Percentiles rank a stretch among this genome's conserved stretches.
Conservation (phyloP, 2,113 vertebrate species). For the Saguinus imperator region DNA sequence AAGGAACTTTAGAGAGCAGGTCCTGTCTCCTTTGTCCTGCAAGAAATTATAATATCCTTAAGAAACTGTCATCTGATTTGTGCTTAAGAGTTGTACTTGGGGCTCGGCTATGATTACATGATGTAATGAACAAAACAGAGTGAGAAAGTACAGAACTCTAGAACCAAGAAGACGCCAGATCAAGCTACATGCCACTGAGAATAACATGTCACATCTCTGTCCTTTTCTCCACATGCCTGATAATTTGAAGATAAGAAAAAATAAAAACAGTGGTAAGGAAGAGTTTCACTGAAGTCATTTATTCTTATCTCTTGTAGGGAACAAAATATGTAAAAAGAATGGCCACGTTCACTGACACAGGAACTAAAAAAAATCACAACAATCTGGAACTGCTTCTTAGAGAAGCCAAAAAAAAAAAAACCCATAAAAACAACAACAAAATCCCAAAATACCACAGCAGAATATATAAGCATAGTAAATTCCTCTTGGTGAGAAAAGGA, state of each 20-base stretch:
- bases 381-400: neutral
- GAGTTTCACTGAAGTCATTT: neutral
- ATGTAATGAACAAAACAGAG: accelerated
- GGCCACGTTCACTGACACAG: neutral
- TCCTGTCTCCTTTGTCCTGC: neutral
- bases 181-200: neutral
- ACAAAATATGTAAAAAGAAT: neutral
- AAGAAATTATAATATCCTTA: neutral
- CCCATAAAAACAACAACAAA: too few relatives aligned
- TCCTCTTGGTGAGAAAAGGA: neutral
- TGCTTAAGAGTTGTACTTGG: neutral
- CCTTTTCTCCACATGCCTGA: neutral
- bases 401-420: neutral
- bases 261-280: neutral
- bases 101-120: neutral
- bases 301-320: neutral
- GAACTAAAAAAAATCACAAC: neutral
- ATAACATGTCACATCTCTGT: neutral
- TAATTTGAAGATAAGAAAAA: constrained; percentile 20
- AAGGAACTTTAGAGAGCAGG: neutral
- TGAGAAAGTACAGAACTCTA: neutral
- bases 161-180: neutral
- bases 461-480: neutral
- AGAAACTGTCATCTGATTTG: neutral
- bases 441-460: too few relatives aligned